Conservation (phyloP, 92 coral and sea anemone species). For the Epizoanthus fatuus region DNA sequence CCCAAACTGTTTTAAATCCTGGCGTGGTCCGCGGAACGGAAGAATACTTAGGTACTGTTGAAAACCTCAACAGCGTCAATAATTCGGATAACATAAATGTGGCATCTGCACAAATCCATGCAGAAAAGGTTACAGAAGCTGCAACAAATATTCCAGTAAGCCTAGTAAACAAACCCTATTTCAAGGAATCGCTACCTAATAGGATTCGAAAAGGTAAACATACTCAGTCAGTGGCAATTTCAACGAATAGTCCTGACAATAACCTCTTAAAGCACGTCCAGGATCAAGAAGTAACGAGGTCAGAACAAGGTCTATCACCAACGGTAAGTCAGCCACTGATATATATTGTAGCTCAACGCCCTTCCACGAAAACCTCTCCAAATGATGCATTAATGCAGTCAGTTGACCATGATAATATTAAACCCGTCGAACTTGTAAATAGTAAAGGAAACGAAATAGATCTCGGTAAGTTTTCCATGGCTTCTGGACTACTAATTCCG, state of each 20-base stretch:
- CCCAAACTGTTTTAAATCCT: background rate
- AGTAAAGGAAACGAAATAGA: background rate
- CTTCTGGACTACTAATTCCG: slow-evolving; percentile 12
- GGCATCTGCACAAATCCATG: background rate
- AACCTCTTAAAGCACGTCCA: background rate
- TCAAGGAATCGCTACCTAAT: background rate
- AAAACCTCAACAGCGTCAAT: background rate
- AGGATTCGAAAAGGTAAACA: background rate
- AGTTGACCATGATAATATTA: background rate
- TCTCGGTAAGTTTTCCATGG: slow-evolving; percentile 1
- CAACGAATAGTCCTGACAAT: background rate
- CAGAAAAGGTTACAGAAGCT: background rate
- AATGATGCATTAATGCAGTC: background rate
- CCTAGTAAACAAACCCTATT: background rate
- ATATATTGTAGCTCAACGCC: background rate
- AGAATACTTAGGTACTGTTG: background rate
- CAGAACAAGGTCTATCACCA: background rate
- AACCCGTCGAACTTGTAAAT: background rate
- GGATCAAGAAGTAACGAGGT: background rate
- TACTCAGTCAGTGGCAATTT: background rate
- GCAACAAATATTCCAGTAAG: background rate
- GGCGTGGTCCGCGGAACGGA: background rate
- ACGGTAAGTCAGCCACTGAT: background rate
- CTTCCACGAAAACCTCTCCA: background rate
- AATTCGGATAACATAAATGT: background rate